Percentiles rank a stretch among this genome's conserved stretches.
Conservation (phyloP, 2,888 invertebrate species). For the Rhyacophila evoluta region DNA sequence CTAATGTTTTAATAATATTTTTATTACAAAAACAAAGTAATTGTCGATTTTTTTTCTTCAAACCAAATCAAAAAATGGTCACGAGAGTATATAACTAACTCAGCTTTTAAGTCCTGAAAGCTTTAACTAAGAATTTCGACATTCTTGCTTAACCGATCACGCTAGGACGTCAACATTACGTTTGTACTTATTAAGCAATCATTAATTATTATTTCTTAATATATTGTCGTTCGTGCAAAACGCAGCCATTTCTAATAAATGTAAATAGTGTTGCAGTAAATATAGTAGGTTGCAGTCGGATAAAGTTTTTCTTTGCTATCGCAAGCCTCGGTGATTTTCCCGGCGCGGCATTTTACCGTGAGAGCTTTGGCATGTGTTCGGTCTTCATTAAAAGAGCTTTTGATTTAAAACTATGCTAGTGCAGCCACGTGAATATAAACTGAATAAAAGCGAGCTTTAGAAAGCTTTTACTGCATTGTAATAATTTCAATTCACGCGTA, state of each 20-base stretch:
- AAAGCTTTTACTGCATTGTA: too few species aligned
- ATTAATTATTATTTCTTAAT: slow-evolving; percentile 29
- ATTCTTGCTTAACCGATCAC: background rate
- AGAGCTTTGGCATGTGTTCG: slow-evolving; percentile 11
- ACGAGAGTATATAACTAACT: too few species aligned
- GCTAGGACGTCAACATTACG: slow-evolving; percentile 4
- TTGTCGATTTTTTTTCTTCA: too few species aligned
- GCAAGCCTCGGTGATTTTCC: background rate
- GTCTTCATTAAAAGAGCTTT: slow-evolving; percentile 26
- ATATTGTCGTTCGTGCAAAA: slow-evolving; percentile 31
- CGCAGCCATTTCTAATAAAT: background rate
- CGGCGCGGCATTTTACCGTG: background rate
- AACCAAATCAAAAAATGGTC: too few species aligned
- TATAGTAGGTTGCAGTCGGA: background rate
- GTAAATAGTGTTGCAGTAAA: background rate
- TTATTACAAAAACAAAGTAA: too few species aligned
- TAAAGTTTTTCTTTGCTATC: background rate
- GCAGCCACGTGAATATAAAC: background rate
- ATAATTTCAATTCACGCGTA: too few species aligned
- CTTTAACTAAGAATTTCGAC: background rate
- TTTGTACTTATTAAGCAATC: slow-evolving; percentile 23
- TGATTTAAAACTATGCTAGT: background rate
- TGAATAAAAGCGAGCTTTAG: background rate
- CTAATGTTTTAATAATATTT: too few species aligned
- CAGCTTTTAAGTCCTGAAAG: background rate